Percentiles rank a stretch among this genome's conserved stretches.
phyloP scores from a whole-genome alignment of 23 tunicate species.

The Halocynthia roretzi region DNA sequence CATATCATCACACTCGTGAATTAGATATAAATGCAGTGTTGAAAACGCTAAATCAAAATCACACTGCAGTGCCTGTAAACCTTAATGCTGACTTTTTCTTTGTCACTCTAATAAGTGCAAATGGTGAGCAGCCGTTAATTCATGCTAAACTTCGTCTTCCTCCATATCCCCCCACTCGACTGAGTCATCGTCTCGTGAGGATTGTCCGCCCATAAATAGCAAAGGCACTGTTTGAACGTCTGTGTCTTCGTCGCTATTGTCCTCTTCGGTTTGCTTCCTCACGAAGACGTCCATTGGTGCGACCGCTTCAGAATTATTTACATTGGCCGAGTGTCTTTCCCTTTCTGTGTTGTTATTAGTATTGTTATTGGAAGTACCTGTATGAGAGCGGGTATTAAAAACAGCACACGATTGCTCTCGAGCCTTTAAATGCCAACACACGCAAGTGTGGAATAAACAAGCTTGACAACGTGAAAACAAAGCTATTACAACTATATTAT shows the following conservation, averaged over 20 bases:
- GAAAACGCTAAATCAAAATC: too few relatives aligned
- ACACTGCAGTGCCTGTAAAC: too few relatives aligned
- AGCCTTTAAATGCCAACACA: too few relatives aligned
- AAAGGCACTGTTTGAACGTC: neutral
- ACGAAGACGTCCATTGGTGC: too few relatives aligned
- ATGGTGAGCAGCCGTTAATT: too few relatives aligned
- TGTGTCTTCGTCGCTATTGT: neutral
- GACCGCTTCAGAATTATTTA: neutral
- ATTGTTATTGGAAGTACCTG: conserved; percentile 19
- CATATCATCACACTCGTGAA: too few relatives aligned
- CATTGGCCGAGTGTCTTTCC: neutral
- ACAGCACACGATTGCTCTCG: too few relatives aligned
- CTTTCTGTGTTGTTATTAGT: conserved; percentile 5
- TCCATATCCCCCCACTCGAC: neutral
- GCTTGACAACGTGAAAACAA: neutral
- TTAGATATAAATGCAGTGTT: too few relatives aligned
- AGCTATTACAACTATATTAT: too few relatives aligned
- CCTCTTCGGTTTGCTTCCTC: neutral
- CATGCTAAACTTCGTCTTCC: conserved; percentile 3
- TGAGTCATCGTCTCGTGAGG: neutral
- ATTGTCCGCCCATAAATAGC: neutral
- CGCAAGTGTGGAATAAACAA: neutral
- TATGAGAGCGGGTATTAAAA: neutral
- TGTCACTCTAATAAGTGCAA: too few relatives aligned
- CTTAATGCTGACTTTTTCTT: too few relatives aligned